A percentile compares a stretch with the other conserved stretches of the same genome.
These are phyloP conservation scores for Drosophila sturtevanti DNA, from an alignment of 1,140 invertebrate species.

Conservation along the genomic window DNA sequence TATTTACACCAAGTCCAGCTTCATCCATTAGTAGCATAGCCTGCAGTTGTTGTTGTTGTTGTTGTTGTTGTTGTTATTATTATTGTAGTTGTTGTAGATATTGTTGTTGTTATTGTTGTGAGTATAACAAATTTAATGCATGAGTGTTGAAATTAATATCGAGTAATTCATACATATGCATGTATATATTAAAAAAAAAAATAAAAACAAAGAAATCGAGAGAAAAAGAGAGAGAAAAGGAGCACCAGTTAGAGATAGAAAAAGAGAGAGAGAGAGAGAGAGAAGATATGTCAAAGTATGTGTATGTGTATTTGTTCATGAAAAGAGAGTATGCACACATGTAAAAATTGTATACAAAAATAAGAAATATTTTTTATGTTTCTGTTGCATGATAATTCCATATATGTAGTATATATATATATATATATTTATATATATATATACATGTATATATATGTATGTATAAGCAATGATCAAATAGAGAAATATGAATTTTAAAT, in stretches of 20 bases:
- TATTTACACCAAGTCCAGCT: constrained; percentile 93
- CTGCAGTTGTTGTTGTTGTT: constrained; percentile 83
- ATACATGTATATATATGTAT: too few species aligned
- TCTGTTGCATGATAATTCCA: background rate
- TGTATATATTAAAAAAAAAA: background rate
- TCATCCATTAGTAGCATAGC: constrained; percentile 95
- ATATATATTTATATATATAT: too few species aligned
- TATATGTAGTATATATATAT: background rate
- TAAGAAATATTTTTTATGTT: background rate
- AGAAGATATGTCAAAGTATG: background rate
- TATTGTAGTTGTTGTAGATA: too few species aligned
- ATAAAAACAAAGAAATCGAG: too few species aligned
- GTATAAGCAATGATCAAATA: too few species aligned
- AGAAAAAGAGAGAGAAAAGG: background rate
- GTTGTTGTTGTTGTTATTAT: constrained; percentile 50
- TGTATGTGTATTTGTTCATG: background rate
- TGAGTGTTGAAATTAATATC: constrained; percentile 62
- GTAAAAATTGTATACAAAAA: background rate
- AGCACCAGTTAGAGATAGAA: background rate
- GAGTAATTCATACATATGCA: constrained; percentile 48
- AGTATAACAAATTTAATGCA: constrained; percentile 36
- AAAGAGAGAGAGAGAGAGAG: background rate
- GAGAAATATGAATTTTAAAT: too few species aligned
- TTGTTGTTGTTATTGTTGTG: constrained; percentile 27
- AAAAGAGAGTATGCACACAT: constrained; percentile 1